Conservation (phyloP, 2,888 invertebrate species). For the Disparrhopalites patrizii region DNA sequence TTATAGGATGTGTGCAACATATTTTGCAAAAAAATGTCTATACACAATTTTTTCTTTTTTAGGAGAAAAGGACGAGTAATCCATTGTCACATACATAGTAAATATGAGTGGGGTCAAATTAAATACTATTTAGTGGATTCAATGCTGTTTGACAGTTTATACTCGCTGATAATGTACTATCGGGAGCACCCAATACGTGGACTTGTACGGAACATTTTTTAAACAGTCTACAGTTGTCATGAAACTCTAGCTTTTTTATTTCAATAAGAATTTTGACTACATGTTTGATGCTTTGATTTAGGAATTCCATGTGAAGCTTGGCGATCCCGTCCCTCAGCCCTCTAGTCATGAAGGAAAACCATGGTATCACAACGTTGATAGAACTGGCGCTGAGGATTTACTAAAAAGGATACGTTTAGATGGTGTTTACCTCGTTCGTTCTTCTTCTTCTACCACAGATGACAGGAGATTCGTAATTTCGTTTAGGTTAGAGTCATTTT, state of each 20-base stretch:
- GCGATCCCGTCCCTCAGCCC: constrained; percentile 90
- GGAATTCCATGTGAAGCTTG: constrained; percentile 81
- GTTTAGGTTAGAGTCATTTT: constrained; percentile 25
- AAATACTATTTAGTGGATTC: constrained; percentile 88
- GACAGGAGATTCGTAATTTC: constrained; percentile 78
- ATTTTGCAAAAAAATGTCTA: neutral
- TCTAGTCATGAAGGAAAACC: constrained; percentile 88
- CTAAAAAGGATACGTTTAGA: constrained; percentile 77
- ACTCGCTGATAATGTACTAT: constrained; percentile 86
- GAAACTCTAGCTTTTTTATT: neutral
- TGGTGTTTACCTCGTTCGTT: constrained; percentile 91
- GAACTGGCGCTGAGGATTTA: constrained; percentile 82
- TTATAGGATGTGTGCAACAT: neutral
- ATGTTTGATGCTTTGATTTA: constrained; percentile 49
- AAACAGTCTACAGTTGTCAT: neutral
- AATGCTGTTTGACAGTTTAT: constrained; percentile 84
- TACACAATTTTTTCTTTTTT: neutral
- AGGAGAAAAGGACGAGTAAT: constrained; percentile 74
- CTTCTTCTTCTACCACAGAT: constrained; percentile 64
- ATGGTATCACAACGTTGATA: constrained; percentile 83
- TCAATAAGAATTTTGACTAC: neutral
- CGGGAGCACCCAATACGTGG: constrained; percentile 79
- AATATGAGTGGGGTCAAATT: constrained; percentile 80
- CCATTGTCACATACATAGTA: constrained; percentile 86
- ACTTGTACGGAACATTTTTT: constrained; percentile 56